Evolutionary conservation across 2,113 vertebrate species (phyloP).

Genomic region (Paradisaea rubra): DNA sequence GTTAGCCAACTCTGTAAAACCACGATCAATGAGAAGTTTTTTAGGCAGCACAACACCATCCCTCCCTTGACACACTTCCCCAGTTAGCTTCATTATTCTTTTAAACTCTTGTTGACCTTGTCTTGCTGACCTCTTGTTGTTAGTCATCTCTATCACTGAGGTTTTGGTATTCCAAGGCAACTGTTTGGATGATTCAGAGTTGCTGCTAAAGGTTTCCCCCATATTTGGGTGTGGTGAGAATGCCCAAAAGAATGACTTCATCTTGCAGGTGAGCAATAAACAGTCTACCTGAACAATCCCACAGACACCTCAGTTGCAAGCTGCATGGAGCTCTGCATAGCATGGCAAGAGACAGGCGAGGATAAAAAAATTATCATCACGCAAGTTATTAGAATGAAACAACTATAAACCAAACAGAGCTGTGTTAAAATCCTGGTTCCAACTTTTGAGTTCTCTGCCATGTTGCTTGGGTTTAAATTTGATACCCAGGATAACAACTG

Average conservation of each 20-base stretch:
- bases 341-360: neutral
- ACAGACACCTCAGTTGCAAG: neutral
- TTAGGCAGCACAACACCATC: neutral
- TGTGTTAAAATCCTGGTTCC: neutral
- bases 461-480: neutral
- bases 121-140: no score
- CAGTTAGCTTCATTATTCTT: neutral
- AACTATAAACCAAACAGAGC: neutral
- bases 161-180: neutral
- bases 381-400: neutral
- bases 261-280: neutral
- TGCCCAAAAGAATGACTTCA: neutral
- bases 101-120: neutral
- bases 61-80: fast-evolving
- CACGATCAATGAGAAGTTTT: neutral
- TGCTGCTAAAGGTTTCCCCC: neutral
- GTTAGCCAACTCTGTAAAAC: neutral
- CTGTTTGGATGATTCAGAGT: neutral
- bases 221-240: neutral
- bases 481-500: neutral
- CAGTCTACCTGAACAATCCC: neutral
- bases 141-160: neutral
- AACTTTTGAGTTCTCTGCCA: neutral
- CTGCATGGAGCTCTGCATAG: neutral
- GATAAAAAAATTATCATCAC: neutral